A percentile compares a stretch with the other conserved stretches of the same genome.
phyloP scores from a whole-genome alignment of 2,113 vertebrate genomes.

The Chaetodon auriga region DNA sequence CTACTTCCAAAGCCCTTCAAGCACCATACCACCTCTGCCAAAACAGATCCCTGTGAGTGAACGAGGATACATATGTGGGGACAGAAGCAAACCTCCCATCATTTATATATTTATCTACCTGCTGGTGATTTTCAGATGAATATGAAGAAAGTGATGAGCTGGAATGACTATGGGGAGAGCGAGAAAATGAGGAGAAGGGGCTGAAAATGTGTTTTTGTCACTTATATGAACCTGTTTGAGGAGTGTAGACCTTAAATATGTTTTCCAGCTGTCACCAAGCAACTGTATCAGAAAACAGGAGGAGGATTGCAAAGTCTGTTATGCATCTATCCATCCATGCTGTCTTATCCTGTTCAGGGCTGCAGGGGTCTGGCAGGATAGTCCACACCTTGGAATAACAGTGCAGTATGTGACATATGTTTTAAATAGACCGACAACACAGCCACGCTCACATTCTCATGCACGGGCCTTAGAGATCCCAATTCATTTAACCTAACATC shows the following conservation, averaged over 20 bases:
- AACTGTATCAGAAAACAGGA: background rate
- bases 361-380: background rate
- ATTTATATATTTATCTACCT: conserved; percentile 53
- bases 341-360: background rate
- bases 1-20: conserved; percentile 37
- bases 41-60: conserved; percentile 52
- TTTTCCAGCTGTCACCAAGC: conserved; percentile 5
- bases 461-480: background rate
- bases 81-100: conserved; percentile 36
- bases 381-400: background rate
- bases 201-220: conserved; percentile 6
- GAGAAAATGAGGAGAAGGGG: background rate
- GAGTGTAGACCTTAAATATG: background rate
- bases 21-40: conserved; percentile 36
- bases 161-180: conserved; percentile 8
- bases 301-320: background rate
- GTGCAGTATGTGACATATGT: background rate
- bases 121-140: conserved; percentile 42
- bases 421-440: background rate
- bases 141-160: conserved; percentile 32
- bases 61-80: conserved; percentile 54
- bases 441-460: background rate
- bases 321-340: background rate
- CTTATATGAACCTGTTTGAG: background rate
- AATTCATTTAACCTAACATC: background rate